phyloP scores from a whole-genome alignment of 2,113 vertebrate species.

The Pycnonotus jocosus region DNA sequence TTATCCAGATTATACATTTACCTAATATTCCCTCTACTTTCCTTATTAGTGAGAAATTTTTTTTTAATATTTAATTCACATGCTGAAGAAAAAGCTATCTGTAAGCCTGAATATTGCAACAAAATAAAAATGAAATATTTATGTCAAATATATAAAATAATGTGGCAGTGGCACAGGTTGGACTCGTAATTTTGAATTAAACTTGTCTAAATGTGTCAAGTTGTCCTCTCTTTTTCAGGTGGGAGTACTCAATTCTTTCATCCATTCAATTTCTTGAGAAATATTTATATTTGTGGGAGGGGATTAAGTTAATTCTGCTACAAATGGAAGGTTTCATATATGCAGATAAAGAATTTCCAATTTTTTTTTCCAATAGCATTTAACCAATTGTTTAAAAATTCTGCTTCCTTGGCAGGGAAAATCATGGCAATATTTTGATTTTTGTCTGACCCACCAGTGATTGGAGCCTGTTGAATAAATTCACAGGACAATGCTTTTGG shows the following conservation, averaged over 20 bases:
- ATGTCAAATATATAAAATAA: background rate
- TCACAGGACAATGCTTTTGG: background rate
- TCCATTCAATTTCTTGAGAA: background rate
- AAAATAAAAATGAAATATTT: background rate
- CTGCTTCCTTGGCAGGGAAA: background rate
- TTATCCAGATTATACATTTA: background rate
- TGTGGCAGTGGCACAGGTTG: background rate
- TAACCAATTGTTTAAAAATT: background rate
- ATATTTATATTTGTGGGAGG: accelerated
- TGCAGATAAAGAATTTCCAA: background rate
- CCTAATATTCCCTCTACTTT: background rate
- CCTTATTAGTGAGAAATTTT: background rate
- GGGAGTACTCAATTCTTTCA: background rate
- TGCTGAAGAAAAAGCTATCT: background rate
- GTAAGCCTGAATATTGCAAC: background rate
- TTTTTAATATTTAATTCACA: background rate
- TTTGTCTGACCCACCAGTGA: background rate
- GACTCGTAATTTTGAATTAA: background rate
- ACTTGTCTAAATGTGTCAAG: background rate
- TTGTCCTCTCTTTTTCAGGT: background rate
- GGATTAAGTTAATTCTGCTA: background rate
- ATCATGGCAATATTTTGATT: background rate
- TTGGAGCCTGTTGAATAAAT: constrained; percentile 6
- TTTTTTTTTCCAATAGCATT: background rate
- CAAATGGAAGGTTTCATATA: background rate